Evolutionary conservation across 2,797 vertebrate species (phyloP).

Genomic region (Microctenopoma steveboyesi): DNA sequence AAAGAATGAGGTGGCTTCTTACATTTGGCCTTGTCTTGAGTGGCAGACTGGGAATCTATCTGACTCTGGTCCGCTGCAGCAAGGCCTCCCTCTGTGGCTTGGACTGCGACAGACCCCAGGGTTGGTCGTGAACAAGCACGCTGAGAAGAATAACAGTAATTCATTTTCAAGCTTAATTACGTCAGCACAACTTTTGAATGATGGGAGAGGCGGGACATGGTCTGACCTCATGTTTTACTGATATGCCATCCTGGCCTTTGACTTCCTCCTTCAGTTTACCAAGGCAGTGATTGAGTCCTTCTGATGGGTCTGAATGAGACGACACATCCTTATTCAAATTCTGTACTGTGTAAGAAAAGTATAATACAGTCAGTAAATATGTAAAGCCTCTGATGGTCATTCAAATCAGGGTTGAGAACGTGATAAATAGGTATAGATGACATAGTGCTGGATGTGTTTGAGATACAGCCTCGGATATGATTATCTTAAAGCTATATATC

Average conservation of each 20-base stretch:
- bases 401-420: background rate
- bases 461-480: background rate
- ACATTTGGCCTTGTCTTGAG: constrained; percentile 71
- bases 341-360: constrained; percentile 34
- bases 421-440: background rate
- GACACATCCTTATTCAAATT: constrained; percentile 41
- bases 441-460: background rate
- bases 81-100: constrained; percentile 50
- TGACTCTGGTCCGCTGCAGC: constrained; percentile 50
- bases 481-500: background rate
- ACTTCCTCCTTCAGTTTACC: constrained; percentile 70
- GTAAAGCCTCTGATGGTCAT: background rate
- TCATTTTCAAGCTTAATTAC: background rate
- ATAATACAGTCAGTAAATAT: background rate
- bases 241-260: constrained; percentile 53
- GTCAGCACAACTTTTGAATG: background rate
- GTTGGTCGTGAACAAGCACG: constrained; percentile 35
- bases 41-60: constrained; percentile 41
- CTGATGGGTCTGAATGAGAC: constrained; percentile 47
- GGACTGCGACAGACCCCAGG: constrained; percentile 34
- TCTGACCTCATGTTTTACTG: constrained; percentile 74
- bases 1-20: constrained; percentile 13
- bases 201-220: background rate
- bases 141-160: constrained; percentile 39
- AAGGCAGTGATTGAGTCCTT: constrained; percentile 43